These are phyloP conservation scores for Regulus satrapa DNA, from an alignment of 2,113 vertebrate genomes.

Conservation along the genomic window DNA sequence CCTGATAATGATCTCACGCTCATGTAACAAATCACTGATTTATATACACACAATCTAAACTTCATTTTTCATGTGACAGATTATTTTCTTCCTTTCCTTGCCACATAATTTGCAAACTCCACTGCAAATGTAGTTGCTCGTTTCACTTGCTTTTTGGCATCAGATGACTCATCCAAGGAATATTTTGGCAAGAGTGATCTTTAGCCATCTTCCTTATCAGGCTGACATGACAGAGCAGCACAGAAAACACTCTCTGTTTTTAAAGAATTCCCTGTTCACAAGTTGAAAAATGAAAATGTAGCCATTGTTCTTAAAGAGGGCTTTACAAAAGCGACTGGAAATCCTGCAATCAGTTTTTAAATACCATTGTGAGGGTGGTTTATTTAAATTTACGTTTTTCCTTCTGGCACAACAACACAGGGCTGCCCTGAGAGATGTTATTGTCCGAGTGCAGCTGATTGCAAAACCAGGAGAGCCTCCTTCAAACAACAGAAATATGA, in stretches of 20 bases:
- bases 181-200: conserved; percentile 15
- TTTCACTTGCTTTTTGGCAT: conserved; percentile 25
- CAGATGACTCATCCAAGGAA: neutral
- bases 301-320: neutral
- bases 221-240: neutral
- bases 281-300: neutral
- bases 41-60: conserved; percentile 14
- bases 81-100: conserved; percentile 41
- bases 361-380: conserved; percentile 3
- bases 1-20: conserved; percentile 10
- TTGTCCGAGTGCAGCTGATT: neutral
- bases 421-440: neutral
- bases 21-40: conserved; percentile 12
- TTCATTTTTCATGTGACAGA: conserved; percentile 43
- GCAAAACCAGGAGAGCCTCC: neutral
- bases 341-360: conserved; percentile 14
- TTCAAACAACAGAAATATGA: neutral
- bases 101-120: conserved; percentile 48
- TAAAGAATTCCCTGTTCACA: neutral
- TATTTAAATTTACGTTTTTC: neutral
- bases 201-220: conserved; percentile 3
- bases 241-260: neutral
- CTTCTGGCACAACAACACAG: neutral
- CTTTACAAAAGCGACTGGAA: conserved; percentile 8
- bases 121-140: neutral